Conservation (phyloP, 2,888 invertebrate genomes). For the Malthinus flaveolus region DNA sequence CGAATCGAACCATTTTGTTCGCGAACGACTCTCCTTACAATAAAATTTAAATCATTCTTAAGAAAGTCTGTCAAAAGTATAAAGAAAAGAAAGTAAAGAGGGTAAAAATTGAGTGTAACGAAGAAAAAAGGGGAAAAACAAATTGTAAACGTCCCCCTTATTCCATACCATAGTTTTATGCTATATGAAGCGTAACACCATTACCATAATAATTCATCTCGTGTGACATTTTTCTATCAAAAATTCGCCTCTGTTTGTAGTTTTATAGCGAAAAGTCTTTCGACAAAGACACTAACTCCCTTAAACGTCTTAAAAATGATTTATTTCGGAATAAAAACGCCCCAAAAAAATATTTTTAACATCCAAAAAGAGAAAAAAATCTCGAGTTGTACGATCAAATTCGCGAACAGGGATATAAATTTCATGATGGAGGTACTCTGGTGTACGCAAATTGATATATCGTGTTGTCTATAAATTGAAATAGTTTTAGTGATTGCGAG, state of each 20-base stretch:
- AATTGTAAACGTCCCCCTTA: constrained; percentile 24
- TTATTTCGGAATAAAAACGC: constrained; percentile 22
- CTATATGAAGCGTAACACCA: constrained; percentile 38
- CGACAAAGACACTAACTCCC: constrained; percentile 29
- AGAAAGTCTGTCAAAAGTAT: too few relatives aligned
- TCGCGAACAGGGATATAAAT: not conserved
- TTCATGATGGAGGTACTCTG: too few relatives aligned
- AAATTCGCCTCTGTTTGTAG: constrained; percentile 31
- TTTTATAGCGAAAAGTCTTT: constrained; percentile 30
- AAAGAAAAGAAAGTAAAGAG: not conserved
- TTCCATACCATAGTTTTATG: constrained; percentile 30
- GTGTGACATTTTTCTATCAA: constrained; percentile 34
- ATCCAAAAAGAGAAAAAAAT: not conserved
- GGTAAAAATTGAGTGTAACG: constrained; percentile 11
- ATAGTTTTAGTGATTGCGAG: too few relatives aligned
- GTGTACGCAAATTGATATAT: too few relatives aligned
- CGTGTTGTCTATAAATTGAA: too few relatives aligned
- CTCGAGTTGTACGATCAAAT: constrained; percentile 1
- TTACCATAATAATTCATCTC: constrained; percentile 37
- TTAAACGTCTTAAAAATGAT: constrained; percentile 24
- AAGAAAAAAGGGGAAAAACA: constrained; percentile 5
- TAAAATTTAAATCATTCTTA: too few relatives aligned
- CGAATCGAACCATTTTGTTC: too few relatives aligned
- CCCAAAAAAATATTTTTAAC: constrained; percentile 10
- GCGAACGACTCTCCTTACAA: too few relatives aligned